Evolutionary conservation across 2,797 vertebrate species (phyloP), one percentile per base, ranked within the genome.

Genomic region (Melopsittacus undulatus): DNA sequence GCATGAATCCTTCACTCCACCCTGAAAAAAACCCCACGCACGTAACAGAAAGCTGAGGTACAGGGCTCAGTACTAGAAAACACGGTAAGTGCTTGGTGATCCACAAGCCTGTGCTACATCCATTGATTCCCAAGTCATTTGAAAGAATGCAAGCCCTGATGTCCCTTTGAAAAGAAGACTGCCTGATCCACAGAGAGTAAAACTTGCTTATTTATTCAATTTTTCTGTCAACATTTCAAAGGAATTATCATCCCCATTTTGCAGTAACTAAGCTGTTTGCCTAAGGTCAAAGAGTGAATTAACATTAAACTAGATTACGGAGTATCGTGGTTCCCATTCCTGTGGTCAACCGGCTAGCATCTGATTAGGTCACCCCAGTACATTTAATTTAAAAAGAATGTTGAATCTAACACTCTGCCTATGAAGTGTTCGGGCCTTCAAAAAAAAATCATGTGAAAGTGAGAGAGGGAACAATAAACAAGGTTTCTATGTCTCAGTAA

Each of bases 371-470:
- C 92, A 96, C 86, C 75, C 76, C 77, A 89, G 90, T 63, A 85
- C 75, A 92, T 92, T 91, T 92, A 95, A 95, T 95, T 95, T 80
- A 42, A 90, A 96, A 95, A 85, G 93, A 94, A 96, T 89, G 92
- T 61, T 83, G 51, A 93, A 90, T 91, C 84, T 93, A 95, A 93
- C 94, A 93, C 95, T 92, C 79, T 92, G 90, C 83, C 2, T 51
- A 93, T 90, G 77, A 92, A 92, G 72, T 52, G 56, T 64, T 89
- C 1, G 1, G 56, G 29, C 43, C 74, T 64, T 94, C 80, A 90
- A 79, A 74, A 94, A 90, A 92, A 91, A 91, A 77, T 91, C 89
- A 94, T 76, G 83, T 83, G 90, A 95, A 94, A 96, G 90, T 92
- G 87, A 92, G 89, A 81, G 43, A 81, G 77, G 48, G 76, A 95